Evolutionary conservation across 2,888 invertebrate species (phyloP), one percentile per base, ranked within the genome.

Genomic region (Bellardia bayeri): DNA sequence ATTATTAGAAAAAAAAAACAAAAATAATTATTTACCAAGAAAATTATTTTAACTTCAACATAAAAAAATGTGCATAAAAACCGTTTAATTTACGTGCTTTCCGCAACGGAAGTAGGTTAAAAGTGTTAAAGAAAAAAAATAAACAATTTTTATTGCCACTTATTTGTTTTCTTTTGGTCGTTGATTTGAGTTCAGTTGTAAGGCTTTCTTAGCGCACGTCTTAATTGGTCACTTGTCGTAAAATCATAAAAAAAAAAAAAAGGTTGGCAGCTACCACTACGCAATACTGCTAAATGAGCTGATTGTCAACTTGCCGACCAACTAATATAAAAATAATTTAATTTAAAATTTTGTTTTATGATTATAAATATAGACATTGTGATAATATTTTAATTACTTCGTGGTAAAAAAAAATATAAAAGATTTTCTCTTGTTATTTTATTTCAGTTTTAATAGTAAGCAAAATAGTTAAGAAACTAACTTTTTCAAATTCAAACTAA

Each of bases 21-120:
- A 58, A 30, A 30, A 58, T 64, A 71, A 51, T 63, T 49, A 66
- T 58, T 80, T 63, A 71, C 71, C 11, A 40, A 63, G 61, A 80
- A 71, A 80, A 30, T 1, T 30, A 23, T 49, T 58, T 45, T 11
- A 49, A 42, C 7, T 66, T 30, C 11, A 23, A 49, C n/a, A 45
- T 33, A 49, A 30, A 54, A 61, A 74, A 71, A 82, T 51, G 13
- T 82, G 82, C 82, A 80, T 76, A 75, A 85, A 83, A 82, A 82
- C 87, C 74, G 82, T 85, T 87, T 58, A 84, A 66, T 64, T 82
- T 87, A 87, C 87, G 87, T 87, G 87, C 87, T 82, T 87, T 87
- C 85, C 87, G 87, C 88, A 49, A 66, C 76, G 87, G 87, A 89
- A 84, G 87, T 88, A 72, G 89, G 87, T 89, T 89, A 87, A 89